Evolutionary conservation across 2,888 invertebrate species (phyloP).

Genomic region (Stenoptilia bipunctidactyla): DNA sequence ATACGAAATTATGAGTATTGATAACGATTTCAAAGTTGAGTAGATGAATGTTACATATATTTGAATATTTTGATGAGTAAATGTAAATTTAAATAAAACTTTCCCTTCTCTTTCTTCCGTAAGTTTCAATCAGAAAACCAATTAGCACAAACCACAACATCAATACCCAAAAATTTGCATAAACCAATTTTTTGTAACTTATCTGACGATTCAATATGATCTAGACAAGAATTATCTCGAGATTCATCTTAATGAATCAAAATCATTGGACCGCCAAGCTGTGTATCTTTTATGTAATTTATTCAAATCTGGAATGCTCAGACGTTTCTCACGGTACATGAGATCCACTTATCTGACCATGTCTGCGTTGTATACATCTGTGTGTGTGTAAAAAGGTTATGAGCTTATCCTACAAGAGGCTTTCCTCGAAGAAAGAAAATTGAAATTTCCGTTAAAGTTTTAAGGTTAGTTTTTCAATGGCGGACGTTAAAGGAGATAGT

Average conservation of each 20-base stretch:
- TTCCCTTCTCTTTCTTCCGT: too few relatives aligned
- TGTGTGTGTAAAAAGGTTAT: slow-evolving; percentile 46
- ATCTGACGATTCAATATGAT: slow-evolving; percentile 4
- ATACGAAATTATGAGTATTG: too few relatives aligned
- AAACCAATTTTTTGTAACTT: background rate
- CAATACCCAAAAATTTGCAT: too few relatives aligned
- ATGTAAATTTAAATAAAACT: too few relatives aligned
- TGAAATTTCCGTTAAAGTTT: background rate
- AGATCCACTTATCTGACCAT: too few relatives aligned
- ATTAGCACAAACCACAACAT: too few relatives aligned
- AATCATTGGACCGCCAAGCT: slow-evolving; percentile 30
- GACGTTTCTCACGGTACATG: slow-evolving; percentile 37
- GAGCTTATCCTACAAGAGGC: slow-evolving; percentile 36
- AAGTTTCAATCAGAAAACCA: too few relatives aligned
- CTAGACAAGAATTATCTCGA: slow-evolving; percentile 11
- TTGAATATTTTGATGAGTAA: too few relatives aligned
- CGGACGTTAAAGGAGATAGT: slow-evolving; percentile 14
- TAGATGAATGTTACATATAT: too few relatives aligned
- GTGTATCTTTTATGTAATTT: slow-evolving; percentile 28
- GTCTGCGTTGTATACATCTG: slow-evolving; percentile 13
- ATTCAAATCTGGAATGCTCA: slow-evolving; percentile 20
- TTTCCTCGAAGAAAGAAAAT: slow-evolving; percentile 10
- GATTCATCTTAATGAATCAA: slow-evolving; percentile 32
- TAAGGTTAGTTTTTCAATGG: slow-evolving; percentile 17
- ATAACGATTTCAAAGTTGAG: too few relatives aligned